Percentiles rank a stretch among this genome's conserved stretches.
Conservation (phyloP, 2,113 vertebrate species). For the Caloenas nicobarica region DNA sequence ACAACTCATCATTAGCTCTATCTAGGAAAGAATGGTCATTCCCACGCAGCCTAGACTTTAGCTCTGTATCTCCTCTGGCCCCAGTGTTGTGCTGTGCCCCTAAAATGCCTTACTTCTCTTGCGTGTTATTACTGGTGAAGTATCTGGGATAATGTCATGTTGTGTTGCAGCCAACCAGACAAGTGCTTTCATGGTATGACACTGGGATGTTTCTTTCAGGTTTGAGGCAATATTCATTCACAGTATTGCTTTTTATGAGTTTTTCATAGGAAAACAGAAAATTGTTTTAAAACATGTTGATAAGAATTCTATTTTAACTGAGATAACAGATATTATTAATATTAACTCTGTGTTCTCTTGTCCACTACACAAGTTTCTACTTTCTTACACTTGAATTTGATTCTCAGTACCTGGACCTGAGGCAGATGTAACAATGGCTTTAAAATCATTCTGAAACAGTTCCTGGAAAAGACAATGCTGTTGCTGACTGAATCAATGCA, state of each 20-base stretch:
- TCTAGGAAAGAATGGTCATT: not conserved
- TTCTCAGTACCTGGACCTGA: not conserved
- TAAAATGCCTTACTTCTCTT: not conserved
- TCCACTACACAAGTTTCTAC: not conserved
- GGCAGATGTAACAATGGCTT: not conserved
- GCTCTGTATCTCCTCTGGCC: not conserved
- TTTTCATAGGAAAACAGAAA: not conserved
- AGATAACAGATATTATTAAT: not conserved
- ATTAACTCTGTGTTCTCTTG: not conserved
- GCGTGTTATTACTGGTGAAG: not conserved
- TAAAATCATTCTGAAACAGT: not conserved
- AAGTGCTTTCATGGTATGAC: not conserved
- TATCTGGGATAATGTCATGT: not conserved
- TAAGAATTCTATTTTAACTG: not conserved
- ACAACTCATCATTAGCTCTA: not conserved
- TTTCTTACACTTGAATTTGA: not conserved
- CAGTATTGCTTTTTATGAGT: not conserved
- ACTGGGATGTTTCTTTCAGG: not conserved
- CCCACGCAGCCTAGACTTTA: not conserved
- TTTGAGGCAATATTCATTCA: not conserved
- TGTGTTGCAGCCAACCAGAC: not conserved
- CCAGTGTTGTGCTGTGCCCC: fast-evolving
- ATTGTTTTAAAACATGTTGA: not conserved
- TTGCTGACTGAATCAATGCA: not conserved
- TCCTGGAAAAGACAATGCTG: not conserved